Evolutionary conservation across 2,113 vertebrate genomes (phyloP).

Genomic region (Cranoglanis bouderius): DNA sequence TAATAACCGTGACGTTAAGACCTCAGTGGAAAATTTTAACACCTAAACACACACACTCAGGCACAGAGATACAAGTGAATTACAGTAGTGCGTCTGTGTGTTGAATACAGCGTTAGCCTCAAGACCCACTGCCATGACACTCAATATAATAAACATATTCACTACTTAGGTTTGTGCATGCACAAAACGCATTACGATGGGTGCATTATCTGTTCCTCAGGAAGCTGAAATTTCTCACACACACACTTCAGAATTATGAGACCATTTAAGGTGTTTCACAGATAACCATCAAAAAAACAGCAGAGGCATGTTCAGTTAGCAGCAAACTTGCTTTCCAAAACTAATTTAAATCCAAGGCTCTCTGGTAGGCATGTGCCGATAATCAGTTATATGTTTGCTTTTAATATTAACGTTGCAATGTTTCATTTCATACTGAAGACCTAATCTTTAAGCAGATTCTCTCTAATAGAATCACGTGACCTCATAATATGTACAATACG

Average conservation of each 20-base stretch:
- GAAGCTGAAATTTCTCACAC: background rate
- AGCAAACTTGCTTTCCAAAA: conserved; percentile 14
- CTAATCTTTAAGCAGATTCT: background rate
- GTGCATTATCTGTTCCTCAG: background rate
- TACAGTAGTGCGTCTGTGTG: conserved; percentile 27
- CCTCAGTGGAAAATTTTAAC: background rate
- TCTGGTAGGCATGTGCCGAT: background rate
- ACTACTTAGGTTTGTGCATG: background rate
- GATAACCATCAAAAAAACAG: background rate
- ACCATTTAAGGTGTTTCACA: background rate
- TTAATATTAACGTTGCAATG: background rate
- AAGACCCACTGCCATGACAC: background rate
- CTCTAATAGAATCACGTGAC: background rate
- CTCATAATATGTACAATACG: background rate
- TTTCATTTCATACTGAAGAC: background rate
- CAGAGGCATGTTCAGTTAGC: conserved; percentile 16
- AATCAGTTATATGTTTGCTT: background rate
- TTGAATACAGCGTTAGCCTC: conserved; percentile 7
- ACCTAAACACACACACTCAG: background rate
- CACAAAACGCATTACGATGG: background rate
- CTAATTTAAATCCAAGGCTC: background rate
- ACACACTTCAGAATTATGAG: background rate
- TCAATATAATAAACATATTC: background rate
- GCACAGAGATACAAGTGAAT: background rate
- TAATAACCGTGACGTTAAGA: conserved; percentile 23